Evolutionary conservation across 2,113 vertebrate genomes (phyloP).

Genomic region (mouse (Mus musculus)): DNA sequence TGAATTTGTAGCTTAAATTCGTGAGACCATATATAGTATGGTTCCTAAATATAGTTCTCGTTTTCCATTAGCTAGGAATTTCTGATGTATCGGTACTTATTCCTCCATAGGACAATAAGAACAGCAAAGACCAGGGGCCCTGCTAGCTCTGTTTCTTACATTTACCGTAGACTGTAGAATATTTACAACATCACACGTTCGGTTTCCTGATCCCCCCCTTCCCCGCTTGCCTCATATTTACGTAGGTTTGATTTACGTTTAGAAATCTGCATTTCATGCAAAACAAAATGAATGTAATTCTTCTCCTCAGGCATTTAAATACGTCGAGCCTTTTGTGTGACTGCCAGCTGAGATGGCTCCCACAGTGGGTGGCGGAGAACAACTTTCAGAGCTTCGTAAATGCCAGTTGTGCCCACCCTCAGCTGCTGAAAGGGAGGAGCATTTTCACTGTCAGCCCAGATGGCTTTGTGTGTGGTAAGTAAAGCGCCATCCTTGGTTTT

Average conservation of each 20-base stretch:
- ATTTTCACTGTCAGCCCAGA: constrained; percentile 93
- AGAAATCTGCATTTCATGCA: constrained; percentile 67
- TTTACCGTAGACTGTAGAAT: not conserved
- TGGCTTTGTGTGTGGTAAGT: constrained; percentile 97
- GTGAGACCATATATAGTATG: constrained; percentile 16
- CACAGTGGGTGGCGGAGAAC: constrained; percentile 95
- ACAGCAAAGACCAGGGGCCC: not conserved
- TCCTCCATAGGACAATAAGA: not conserved
- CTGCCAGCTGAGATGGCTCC: constrained; percentile 98
- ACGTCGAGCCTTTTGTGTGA: constrained; percentile 98
- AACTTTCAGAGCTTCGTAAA: constrained; percentile 93
- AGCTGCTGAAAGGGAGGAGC: constrained; percentile 94
- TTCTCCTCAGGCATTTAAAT: constrained; percentile 92
- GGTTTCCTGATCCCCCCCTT: constrained; percentile 48
- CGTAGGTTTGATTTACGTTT: constrained; percentile 43
- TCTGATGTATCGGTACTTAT: constrained; percentile 46
- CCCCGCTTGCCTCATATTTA: constrained; percentile 61
- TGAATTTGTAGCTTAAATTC: constrained; percentile 55
- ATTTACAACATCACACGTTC: constrained; percentile 45
- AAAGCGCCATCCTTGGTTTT: not conserved
- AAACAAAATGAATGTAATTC: constrained; percentile 74
- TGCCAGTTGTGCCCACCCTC: constrained; percentile 97
- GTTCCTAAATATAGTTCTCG: not conserved
- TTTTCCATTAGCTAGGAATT: not conserved
- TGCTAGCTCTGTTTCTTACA: not conserved